Evolutionary conservation across 2,888 invertebrate genomes (phyloP).

Genomic region (Erebia ligea): DNA sequence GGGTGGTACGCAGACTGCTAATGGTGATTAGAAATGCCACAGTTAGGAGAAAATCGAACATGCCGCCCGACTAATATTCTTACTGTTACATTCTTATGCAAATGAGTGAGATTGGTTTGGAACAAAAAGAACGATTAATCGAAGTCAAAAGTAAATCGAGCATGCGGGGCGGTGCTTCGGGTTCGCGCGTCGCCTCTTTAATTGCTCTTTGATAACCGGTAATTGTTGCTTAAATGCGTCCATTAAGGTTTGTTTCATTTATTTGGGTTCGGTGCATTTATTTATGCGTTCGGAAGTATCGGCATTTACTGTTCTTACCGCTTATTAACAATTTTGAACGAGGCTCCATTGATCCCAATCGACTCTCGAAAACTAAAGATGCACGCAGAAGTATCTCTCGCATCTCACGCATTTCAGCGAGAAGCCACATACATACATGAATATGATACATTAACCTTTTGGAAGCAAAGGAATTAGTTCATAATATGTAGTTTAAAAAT

Average conservation of each 20-base stretch:
- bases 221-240: conserved; percentile 71
- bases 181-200: conserved; percentile 67
- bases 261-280: conserved; percentile 53
- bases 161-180: conserved; percentile 59
- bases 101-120: conserved; percentile 65
- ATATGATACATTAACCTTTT: no score
- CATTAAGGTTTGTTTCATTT: conserved; percentile 64
- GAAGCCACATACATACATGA: no score
- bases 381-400: no score
- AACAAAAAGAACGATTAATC: conserved; percentile 74
- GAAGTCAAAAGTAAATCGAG: conserved; percentile 73
- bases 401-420: no score
- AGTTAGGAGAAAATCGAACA: conserved; percentile 39
- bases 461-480: no score
- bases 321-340: not conserved
- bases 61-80: conserved; percentile 39
- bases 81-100: conserved; percentile 68
- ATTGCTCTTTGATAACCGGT: conserved; percentile 74
- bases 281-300: conserved; percentile 50
- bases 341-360: no score
- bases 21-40: conserved; percentile 30
- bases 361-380: not conserved
- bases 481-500: no score
- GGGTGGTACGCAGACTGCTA: conserved; percentile 28
- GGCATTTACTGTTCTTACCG: not conserved